Evolutionary conservation across 35 echinoderm and acorn worm species (phyloP).

Genomic region (Eucidaris tribuloides): DNA sequence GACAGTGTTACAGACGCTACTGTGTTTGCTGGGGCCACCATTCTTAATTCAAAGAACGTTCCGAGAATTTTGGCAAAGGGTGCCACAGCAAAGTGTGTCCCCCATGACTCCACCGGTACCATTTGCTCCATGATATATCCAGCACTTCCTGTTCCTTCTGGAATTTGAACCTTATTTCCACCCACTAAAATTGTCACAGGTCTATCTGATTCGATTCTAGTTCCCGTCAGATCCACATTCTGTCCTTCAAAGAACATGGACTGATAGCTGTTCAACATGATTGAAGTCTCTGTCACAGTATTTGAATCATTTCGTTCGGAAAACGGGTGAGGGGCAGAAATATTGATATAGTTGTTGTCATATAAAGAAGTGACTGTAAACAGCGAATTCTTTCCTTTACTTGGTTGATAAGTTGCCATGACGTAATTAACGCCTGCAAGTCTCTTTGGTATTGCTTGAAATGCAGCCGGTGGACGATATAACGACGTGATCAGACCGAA

Average conservation of each 20-base stretch:
- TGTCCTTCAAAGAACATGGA: background rate
- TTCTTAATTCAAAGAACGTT: background rate
- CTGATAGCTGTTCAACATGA: background rate
- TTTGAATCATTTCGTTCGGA: background rate
- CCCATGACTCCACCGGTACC: background rate
- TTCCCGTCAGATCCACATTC: background rate
- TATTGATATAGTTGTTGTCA: background rate
- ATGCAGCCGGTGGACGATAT: background rate
- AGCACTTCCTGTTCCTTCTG: background rate
- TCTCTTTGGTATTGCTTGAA: background rate
- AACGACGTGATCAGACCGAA: background rate
- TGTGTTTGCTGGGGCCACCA: background rate
- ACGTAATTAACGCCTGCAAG: background rate
- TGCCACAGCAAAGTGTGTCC: background rate
- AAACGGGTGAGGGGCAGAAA: background rate
- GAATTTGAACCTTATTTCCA: background rate
- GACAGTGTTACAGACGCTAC: background rate
- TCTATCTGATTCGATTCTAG: background rate
- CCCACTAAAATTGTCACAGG: background rate
- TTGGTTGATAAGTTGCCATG: background rate
- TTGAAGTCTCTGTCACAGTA: background rate
- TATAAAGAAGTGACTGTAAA: background rate
- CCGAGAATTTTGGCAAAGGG: background rate
- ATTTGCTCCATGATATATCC: slow-evolving; percentile 15
- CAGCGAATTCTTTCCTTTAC: background rate